These are phyloP conservation scores for Autographa pulchrina DNA, from an alignment of 2,888 invertebrate genomes.

Conservation along the genomic window DNA sequence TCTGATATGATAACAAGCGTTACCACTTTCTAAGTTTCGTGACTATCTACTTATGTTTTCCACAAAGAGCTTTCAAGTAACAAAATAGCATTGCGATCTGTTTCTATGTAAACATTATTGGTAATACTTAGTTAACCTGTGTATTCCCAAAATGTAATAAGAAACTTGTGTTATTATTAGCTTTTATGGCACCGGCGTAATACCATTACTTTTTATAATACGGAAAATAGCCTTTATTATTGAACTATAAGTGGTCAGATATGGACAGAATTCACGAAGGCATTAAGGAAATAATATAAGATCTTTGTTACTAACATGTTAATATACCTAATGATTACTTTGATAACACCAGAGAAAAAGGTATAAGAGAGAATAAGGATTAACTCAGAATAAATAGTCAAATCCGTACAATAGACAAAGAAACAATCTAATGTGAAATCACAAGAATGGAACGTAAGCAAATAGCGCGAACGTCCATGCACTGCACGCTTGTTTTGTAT, in stretches of 20 bases:
- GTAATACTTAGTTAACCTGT: not conserved
- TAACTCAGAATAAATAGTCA: not conserved
- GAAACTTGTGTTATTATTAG: conserved; percentile 5
- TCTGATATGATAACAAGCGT: no score
- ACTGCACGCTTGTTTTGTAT: not conserved
- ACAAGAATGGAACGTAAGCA: not conserved
- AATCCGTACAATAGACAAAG: not conserved
- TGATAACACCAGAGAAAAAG: not conserved
- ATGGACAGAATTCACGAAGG: not conserved
- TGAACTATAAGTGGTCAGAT: not conserved
- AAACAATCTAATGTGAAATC: not conserved
- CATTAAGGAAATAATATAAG: not conserved
- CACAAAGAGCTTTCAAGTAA: no score
- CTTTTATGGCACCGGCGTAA: not conserved
- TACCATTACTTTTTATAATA: not conserved
- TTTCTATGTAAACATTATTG: no score
- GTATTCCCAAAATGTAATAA: not conserved
- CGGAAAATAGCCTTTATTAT: not conserved
- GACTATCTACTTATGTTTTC: no score
- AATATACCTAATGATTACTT: not conserved
- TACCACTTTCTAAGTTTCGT: no score
- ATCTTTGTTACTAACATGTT: not conserved
- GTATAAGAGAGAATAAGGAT: not conserved
- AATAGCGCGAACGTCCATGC: not conserved
- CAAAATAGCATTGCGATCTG: no score